Conservation (phyloP, 2,113 vertebrate species). For the Suncus etruscus region DNA sequence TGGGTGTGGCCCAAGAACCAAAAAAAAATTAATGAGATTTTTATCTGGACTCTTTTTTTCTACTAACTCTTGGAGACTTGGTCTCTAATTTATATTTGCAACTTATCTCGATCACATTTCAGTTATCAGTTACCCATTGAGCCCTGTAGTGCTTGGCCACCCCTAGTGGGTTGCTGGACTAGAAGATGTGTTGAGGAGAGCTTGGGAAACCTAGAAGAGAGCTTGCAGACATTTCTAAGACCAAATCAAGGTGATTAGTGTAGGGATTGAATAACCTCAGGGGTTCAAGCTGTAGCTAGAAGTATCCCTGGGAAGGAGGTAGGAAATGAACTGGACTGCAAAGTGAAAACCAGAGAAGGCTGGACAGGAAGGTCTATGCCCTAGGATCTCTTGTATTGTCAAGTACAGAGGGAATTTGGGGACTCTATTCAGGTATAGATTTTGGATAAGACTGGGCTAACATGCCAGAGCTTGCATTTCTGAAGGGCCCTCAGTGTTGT, state of each 20-base stretch:
- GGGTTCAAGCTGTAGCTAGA: not conserved
- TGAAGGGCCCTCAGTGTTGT: not conserved
- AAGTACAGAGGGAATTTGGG: not conserved
- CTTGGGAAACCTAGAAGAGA: not conserved
- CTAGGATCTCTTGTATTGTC: no score
- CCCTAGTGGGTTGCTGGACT: not conserved
- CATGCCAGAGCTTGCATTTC: not conserved
- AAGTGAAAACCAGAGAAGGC: not conserved
- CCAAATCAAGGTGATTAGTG: not conserved
- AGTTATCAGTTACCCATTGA: not conserved
- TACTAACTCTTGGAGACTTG: not conserved
- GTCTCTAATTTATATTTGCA: not conserved
- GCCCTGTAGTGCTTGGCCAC: not conserved
- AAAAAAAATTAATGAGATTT: not conserved
- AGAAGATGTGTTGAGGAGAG: not conserved
- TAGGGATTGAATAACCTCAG: fast-evolving
- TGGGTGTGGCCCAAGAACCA: not conserved
- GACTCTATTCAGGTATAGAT: not conserved
- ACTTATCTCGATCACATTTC: not conserved
- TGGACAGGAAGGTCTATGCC: no score
- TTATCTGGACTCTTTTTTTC: not conserved
- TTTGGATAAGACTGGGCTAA: not conserved
- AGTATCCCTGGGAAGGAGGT: not conserved
- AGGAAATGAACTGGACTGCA: not conserved
- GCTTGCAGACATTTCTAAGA: not conserved